These are phyloP conservation scores for Leptopilina clavipes DNA, from an alignment of 1,140 invertebrate species.

Conservation along the genomic window DNA sequence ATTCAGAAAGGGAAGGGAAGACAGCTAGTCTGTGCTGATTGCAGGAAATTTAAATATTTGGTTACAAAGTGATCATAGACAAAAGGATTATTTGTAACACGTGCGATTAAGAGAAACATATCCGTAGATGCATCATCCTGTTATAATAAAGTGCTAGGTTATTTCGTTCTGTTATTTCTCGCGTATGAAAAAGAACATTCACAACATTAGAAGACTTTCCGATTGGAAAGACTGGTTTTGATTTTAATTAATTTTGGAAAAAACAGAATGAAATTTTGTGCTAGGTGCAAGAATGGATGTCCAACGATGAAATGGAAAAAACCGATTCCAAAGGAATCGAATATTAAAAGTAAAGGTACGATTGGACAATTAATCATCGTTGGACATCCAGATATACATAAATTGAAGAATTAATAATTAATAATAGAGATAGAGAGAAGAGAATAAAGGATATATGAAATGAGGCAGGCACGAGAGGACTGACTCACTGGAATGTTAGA, in stretches of 20 bases:
- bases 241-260: no score
- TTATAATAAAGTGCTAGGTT: neutral
- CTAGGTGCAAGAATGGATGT: neutral
- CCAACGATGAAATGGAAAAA: no score
- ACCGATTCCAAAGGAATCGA: no score
- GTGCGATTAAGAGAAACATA: neutral
- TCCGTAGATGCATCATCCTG: conserved; percentile 5
- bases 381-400: no score
- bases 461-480: conserved; percentile 47
- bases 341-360: no score
- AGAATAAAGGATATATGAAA: conserved; percentile 32
- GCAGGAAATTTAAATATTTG: neutral
- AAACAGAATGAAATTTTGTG: conserved; percentile 5
- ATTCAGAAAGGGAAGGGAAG: conserved; percentile 23
- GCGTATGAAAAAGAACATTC: no score
- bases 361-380: no score
- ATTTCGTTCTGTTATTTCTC: neutral
- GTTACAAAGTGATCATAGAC: neutral
- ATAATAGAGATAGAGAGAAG: no score
- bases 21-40: conserved; percentile 4
- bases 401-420: no score
- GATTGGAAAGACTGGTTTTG: no score
- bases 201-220: no score
- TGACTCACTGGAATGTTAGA: conserved; percentile 70
- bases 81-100: conserved; percentile 1